Evolutionary conservation across 1,140 invertebrate genomes (phyloP), one percentile per base, ranked within the genome.

Genomic region (Armadillidium nasatum): DNA sequence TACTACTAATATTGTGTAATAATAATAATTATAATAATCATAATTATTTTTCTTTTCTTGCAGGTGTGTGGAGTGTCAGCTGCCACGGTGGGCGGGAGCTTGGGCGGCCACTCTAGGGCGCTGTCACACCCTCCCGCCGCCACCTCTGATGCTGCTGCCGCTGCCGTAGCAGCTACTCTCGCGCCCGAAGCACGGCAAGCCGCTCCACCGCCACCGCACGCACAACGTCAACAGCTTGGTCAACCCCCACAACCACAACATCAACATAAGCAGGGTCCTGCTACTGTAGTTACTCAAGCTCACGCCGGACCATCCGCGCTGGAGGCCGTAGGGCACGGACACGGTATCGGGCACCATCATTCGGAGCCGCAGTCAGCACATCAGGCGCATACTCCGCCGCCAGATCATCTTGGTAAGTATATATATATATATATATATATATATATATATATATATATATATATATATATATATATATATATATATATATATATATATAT

Each of bases 251-350:
- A 60, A 60, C 50, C 11, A 19, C 50, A 60, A 19, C 50, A 2
- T 13, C 50, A 60, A 19, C 50, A 2, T 13, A 1, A 60, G 50
- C 50, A 60, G 19, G 50, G 50, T 13, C 50, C 50, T 60, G 11
- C 50, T 60, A 7, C 50, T 13, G 50, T 60, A 60, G 50, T 60
- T 60, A 7, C 50, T 60, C 50, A 60, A 60, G 11, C 50, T 13
- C 50, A 60, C 50, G 50, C 50, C 11, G 50, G 50, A 60, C 50
- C 50, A 60, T 60, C 50, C 50, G 50, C 50, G 7, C 50, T 60
- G 50, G 50, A 1, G 50, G 50, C 50, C 50, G 50, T 60, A 60
- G 50, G 50, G 11, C 50, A 60, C 50, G 50, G 50, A 15, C 50
- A 60, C 50, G 50, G 1, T 60, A 60, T 1, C 19, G 50, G 50